Percentiles rank a stretch among this genome's conserved stretches.
Conservation (phyloP, 1,140 invertebrate genomes). For the Platorchestia sp. region DNA sequence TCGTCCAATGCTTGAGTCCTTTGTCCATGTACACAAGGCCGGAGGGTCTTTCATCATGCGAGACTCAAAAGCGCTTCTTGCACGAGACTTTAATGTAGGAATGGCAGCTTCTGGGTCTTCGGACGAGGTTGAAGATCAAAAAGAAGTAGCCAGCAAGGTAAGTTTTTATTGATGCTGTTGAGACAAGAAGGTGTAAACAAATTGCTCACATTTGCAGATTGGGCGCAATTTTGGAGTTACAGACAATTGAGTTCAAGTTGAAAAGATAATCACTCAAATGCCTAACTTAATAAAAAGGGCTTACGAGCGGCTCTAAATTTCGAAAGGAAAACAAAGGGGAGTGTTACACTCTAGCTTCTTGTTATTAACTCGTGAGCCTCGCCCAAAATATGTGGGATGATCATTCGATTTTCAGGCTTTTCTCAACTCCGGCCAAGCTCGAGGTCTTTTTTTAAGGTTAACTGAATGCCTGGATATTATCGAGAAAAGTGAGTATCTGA, state of each 20-base stretch:
- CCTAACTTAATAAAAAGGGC: no score
- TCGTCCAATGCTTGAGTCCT: background rate
- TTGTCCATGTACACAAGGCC: conserved; percentile 32
- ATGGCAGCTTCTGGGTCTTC: background rate
- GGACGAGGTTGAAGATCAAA: background rate
- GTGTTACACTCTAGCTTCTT: no score
- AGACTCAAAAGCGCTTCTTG: conserved; percentile 13
- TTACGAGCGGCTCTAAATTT: background rate
- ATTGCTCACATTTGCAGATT: background rate
- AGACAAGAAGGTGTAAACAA: background rate
- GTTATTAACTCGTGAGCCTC: no score
- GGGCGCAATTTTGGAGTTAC: background rate
- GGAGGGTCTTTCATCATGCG: conserved; percentile 6
- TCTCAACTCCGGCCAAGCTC: no score
- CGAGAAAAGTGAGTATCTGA: no score
- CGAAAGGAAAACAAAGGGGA: background rate
- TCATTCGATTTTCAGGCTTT: no score
- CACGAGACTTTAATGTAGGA: conserved; percentile 47
- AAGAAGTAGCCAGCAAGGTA: background rate
- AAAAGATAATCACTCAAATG: no score
- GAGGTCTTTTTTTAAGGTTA: no score
- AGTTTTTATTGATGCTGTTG: background rate
- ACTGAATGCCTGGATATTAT: no score
- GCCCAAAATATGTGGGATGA: no score
- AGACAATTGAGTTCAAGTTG: no score